Conservation (phyloP, 2,888 invertebrate species). For the Apamea crenata region DNA sequence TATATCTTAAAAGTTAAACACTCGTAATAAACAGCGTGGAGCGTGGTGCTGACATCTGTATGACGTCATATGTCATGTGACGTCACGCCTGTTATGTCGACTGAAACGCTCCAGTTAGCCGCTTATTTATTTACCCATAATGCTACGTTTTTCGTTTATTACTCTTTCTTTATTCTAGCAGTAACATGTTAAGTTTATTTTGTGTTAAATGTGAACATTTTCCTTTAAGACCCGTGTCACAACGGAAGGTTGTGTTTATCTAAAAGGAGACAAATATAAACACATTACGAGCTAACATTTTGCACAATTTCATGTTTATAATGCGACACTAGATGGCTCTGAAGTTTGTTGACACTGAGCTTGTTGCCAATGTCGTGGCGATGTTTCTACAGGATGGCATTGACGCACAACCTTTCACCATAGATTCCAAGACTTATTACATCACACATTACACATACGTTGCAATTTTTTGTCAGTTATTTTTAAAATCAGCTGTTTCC, state of each 20-base stretch:
- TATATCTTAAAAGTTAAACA: neutral
- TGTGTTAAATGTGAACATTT: neutral
- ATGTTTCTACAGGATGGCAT: too few species aligned
- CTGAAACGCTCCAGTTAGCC: neutral
- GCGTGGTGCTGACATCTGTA: neutral
- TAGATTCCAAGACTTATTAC: too few species aligned
- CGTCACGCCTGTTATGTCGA: neutral
- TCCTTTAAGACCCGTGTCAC: neutral
- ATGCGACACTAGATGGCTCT: neutral
- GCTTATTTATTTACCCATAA: conserved; percentile 10
- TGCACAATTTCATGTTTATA: too few species aligned
- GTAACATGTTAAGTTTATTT: neutral
- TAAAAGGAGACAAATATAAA: neutral
- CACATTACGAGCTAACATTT: neutral
- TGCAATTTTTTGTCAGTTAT: too few species aligned
- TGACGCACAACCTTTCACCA: too few species aligned
- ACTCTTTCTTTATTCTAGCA: neutral
- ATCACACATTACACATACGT: too few species aligned
- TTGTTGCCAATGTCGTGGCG: too few species aligned
- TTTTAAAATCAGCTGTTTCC: too few species aligned
- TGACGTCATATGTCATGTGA: conserved; percentile 14
- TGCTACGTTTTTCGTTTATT: neutral
- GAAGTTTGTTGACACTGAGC: too few species aligned
- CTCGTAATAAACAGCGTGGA: neutral
- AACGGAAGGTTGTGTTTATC: neutral